phyloP scores from a whole-genome alignment of 2,797 vertebrate genomes.

The Acrocephalus scirpaceus region DNA sequence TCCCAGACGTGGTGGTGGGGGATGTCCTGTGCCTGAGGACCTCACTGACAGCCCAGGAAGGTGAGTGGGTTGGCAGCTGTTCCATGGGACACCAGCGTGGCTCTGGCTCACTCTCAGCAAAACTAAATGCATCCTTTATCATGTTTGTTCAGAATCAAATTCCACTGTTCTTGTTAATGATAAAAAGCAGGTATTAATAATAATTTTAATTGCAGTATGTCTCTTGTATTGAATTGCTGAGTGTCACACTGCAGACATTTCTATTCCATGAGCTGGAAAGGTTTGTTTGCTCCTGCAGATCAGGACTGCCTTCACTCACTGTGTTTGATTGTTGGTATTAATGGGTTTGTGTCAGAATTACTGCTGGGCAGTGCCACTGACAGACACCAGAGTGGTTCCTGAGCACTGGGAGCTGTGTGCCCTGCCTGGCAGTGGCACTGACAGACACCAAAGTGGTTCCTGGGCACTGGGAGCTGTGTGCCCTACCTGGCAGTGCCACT shows the following conservation, averaged over 20 bases:
- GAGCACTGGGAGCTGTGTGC: neutral
- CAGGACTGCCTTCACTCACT: neutral
- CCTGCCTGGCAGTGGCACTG: neutral
- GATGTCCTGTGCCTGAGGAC: slow-evolving; percentile 82
- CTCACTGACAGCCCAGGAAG: slow-evolving; percentile 64
- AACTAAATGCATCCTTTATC: slow-evolving; percentile 20
- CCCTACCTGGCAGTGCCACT: neutral
- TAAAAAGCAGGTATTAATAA: slow-evolving; percentile 36
- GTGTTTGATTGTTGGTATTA: neutral
- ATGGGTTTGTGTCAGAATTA: neutral
- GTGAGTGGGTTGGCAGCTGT: slow-evolving; percentile 51
- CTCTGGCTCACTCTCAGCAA: neutral
- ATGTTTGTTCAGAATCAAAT: slow-evolving; percentile 27
- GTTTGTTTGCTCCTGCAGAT: neutral
- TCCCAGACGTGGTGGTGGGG: slow-evolving; percentile 80
- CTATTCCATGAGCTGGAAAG: neutral
- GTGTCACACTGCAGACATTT: neutral
- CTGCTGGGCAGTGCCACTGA: neutral
- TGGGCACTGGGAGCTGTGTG: neutral
- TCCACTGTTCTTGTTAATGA: slow-evolving; percentile 29
- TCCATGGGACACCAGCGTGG: neutral
- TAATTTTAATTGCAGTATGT: neutral
- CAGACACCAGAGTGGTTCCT: neutral
- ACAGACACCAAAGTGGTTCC: no score
- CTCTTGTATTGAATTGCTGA: neutral